Conservation (phyloP, 2,888 invertebrate species). For the Celastrina argiolus region DNA sequence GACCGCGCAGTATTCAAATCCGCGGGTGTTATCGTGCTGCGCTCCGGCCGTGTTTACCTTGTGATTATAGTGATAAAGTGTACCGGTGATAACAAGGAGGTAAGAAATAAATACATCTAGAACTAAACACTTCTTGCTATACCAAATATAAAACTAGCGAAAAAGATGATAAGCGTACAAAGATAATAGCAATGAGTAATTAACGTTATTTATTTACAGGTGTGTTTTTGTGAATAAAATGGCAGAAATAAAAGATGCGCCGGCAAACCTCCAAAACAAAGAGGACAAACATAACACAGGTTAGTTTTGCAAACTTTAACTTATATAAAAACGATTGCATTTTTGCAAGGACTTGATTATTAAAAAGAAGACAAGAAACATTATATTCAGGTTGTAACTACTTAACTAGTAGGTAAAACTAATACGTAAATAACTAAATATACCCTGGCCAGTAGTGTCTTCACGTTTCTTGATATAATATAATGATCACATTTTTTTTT, state of each 20-base stretch:
- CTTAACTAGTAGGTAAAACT: too few species aligned
- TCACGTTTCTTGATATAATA: too few species aligned
- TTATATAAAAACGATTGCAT: neutral
- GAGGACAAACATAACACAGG: conserved; percentile 69
- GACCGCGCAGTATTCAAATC: conserved; percentile 39
- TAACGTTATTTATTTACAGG: conserved; percentile 31
- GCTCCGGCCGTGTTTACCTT: conserved; percentile 50
- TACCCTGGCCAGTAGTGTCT: too few species aligned
- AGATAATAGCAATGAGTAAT: neutral
- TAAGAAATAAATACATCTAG: conserved; percentile 7
- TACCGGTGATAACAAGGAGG: conserved; percentile 42
- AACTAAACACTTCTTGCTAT: neutral
- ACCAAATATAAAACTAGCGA: too few species aligned
- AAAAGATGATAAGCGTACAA: neutral
- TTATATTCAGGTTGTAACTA: too few species aligned
- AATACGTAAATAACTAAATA: too few species aligned
- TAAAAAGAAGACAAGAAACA: too few species aligned
- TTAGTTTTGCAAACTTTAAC: conserved; percentile 33
- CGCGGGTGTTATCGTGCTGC: conserved; percentile 48
- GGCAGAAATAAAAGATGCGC: conserved; percentile 61
- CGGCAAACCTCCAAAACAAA: conserved; percentile 44
- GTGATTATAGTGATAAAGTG: conserved; percentile 60
- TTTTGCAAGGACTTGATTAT: too few species aligned
- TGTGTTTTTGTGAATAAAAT: conserved; percentile 38
- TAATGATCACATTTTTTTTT: too few species aligned